These are phyloP conservation scores for Phaethornis superciliosus DNA, from an alignment of 2,113 vertebrate species.

Conservation along the genomic window DNA sequence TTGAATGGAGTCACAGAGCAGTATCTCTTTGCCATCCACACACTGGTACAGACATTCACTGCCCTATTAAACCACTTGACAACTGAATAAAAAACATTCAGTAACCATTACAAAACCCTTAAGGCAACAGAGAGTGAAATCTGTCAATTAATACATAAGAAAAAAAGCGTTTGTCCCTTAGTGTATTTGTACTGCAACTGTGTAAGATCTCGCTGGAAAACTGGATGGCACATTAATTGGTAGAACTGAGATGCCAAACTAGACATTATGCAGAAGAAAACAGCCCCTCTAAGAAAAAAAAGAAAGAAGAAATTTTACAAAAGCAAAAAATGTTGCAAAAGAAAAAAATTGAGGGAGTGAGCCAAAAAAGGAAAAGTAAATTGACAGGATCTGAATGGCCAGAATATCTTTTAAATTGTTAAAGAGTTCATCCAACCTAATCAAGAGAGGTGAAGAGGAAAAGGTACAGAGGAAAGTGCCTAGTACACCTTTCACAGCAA, in stretches of 20 bases:
- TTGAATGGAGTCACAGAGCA: conserved; percentile 1
- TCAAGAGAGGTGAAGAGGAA: neutral
- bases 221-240: neutral
- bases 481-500: neutral
- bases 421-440: neutral
- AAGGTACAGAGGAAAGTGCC: neutral
- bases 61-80: neutral
- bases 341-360: neutral
- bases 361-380: neutral
- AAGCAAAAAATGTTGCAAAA: neutral
- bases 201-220: neutral
- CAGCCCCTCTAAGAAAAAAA: neutral
- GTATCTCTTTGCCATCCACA: neutral
- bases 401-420: neutral
- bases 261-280: neutral
- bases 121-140: neutral
- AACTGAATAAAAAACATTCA: conserved; percentile 12
- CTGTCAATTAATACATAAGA: neutral
- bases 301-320: neutral
- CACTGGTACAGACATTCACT: neutral
- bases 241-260: neutral
- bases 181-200: neutral
- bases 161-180: neutral
- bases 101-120: neutral
- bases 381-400: neutral